Evolutionary conservation across 2,797 vertebrate genomes (phyloP), one percentile per base, ranked within the genome.

Genomic region (Merluccius polli): DNA sequence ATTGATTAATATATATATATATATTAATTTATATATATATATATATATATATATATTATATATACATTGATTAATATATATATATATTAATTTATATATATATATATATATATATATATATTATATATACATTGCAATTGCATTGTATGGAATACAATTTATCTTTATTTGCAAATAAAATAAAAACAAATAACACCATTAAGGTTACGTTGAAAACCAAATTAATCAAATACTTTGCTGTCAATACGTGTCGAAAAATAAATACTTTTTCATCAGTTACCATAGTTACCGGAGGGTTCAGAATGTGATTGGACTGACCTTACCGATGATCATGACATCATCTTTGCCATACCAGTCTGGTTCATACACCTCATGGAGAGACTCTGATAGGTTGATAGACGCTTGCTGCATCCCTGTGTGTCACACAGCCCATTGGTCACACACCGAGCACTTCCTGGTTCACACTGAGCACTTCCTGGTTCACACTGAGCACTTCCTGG

Each of bases 341-440:
- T 99, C 97, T 77, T 95, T 96, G 67, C 97, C 97, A 0, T 98
- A 97, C 98, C 98, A 99, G 6, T 99, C 97, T 1, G 96, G 96
- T 74, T 99, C 98, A 0, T 99, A 99, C 27, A 99, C 97, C 87
- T 99, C 98, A 38, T 99, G 97, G 16, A 99, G 93, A 5, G 97
- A 99, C 88, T 99, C 96, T 0, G 96, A 96, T 83, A 99, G 94
- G 83, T 98, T 99, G 90, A 97, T 96, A 10, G 98, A 99, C 12
- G 97, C 97, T 90, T 99, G 97, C 77, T 99, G 97, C 97, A 99
- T 99, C 27, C 94, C 96, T 98, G 82, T 11, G n/a, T 3, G n/a
- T 27, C 24, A 65, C 59, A 27, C 59, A 24, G 52, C n/a, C 52
- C 52, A 59, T 24, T 65, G 59, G 24, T 27, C 59, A 63, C n/a